phyloP scores from a whole-genome alignment of 1,140 invertebrate genomes.

The Phymastichus coffea region DNA sequence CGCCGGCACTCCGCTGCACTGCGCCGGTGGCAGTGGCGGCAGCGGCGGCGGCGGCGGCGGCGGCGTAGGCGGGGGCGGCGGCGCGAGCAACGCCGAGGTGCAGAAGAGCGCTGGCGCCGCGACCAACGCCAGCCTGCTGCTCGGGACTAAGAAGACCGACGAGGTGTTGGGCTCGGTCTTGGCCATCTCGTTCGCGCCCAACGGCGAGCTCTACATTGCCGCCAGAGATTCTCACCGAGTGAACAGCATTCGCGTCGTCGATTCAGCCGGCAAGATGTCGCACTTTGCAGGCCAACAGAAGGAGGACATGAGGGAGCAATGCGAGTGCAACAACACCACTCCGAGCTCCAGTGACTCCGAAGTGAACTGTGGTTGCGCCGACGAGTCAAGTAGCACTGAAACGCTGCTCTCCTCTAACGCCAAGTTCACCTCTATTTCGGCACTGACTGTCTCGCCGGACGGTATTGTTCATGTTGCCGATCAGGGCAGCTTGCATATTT shows the following conservation, averaged over 20 bases:
- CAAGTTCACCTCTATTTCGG: constrained; percentile 87
- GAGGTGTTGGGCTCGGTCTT: constrained; percentile 74
- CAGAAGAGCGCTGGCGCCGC: constrained; percentile 34
- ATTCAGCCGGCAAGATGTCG: constrained; percentile 80
- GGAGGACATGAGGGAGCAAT: constrained; percentile 51
- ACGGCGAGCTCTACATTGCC: constrained; percentile 90
- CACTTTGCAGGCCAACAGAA: constrained; percentile 78
- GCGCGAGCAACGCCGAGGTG: constrained; percentile 33
- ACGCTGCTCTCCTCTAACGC: constrained; percentile 87
- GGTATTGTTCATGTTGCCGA: constrained; percentile 92
- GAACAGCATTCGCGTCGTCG: constrained; percentile 82
- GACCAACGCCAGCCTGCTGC: constrained; percentile 1
- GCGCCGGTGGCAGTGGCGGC: constrained; percentile 50
- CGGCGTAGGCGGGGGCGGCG: no score
- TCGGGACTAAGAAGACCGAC: constrained; percentile 48
- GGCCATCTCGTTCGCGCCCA: constrained; percentile 86
- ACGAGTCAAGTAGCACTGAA: constrained; percentile 73
- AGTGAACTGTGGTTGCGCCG: constrained; percentile 62
- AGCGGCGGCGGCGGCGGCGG: constrained; percentile 40
- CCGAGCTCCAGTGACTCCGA: constrained; percentile 54
- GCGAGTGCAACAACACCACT: constrained; percentile 50
- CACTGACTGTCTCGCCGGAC: constrained; percentile 89
- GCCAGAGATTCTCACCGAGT: constrained; percentile 88
- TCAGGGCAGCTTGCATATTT: constrained; percentile 85
- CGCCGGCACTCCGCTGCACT: constrained; percentile 88